Evolutionary conservation across 2,888 invertebrate species (phyloP), one percentile per base, ranked within the genome.

Genomic region (Sinotaia quadrata): DNA sequence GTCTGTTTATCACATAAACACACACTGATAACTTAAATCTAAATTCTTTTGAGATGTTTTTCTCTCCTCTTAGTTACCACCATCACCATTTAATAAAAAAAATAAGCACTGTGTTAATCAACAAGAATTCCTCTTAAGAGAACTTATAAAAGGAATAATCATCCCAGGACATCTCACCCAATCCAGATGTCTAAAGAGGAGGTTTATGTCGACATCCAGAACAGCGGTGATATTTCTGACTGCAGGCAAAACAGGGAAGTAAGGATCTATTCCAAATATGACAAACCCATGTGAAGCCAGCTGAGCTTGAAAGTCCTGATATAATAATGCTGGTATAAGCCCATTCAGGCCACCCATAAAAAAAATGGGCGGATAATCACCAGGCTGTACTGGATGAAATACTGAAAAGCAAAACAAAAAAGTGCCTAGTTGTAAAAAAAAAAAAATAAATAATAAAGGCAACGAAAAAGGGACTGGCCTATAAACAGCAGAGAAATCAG

Each of bases 221-320:
- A 51, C 61, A 61, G 12, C 34, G 34, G 49, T 36, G 41, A 10
- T 18, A 10, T 10, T 41, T 10, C 41, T 33, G 61, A 51, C 49
- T 34, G 2, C 33, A 24, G 7, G 33, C 36, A 41, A 2, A 2
- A 65, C 1, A 24, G 80, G 80, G 47, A 65, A 80, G 21, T 67
- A 34, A 27, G 72, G 72, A 59, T 80, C 80, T 7, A 78, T 68
- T 3, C 80, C 80, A 58, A 78, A 75, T 3, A 80, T 76, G 52
- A 74, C 76, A 65, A 79, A 80, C 2, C 80, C 80, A 68, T 80
- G 80, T 1, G 77, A 71, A 10, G 79, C 78, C 1, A 79, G 29
- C 57, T 74, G 71, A 1, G 61, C 65, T n/a, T 76, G 58, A n/a
- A 78, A 54, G 4, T 71, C 71, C 24, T 69, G 69, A 68, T 80